Evolutionary conservation across 2,797 vertebrate genomes (phyloP).

Genomic region (Pristis pectinata): DNA sequence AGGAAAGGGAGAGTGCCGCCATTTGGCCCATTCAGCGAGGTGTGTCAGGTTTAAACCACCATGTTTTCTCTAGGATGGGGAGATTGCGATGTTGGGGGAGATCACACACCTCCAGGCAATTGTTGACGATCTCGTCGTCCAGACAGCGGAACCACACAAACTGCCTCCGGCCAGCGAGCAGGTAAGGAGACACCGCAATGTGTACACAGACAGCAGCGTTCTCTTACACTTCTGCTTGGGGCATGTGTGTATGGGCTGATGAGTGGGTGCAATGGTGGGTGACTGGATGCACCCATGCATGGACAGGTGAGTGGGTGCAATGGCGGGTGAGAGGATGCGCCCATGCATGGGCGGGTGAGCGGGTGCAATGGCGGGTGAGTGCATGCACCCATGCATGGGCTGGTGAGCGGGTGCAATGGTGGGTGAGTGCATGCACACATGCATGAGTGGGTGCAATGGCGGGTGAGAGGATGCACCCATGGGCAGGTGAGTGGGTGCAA

Average conservation of each 20-base stretch:
- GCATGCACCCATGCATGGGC: not conserved
- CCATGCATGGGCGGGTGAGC: too few species aligned
- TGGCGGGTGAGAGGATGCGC: too few species aligned
- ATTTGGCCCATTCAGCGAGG: too few species aligned
- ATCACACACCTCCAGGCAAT: constrained; percentile 93
- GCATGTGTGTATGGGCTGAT: not conserved
- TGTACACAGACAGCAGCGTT: not conserved
- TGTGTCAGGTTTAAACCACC: not conserved
- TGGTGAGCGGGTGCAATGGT: too few species aligned
- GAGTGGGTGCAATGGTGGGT: too few species aligned
- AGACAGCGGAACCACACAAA: constrained; percentile 91
- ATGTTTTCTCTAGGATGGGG: constrained; percentile 68
- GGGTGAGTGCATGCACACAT: too few species aligned
- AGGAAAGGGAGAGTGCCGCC: not conserved
- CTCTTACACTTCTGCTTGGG: not conserved
- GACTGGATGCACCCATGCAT: too few species aligned
- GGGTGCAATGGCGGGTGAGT: too few species aligned
- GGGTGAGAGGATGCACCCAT: too few species aligned
- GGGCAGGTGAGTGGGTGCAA: too few species aligned
- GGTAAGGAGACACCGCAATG: constrained; percentile 55
- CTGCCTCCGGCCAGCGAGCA: constrained; percentile 92
- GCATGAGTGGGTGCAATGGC: too few species aligned
- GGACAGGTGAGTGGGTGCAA: too few species aligned
- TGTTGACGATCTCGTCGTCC: constrained; percentile 83
- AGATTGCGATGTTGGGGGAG: constrained; percentile 95